Percentiles rank a stretch among this genome's conserved stretches.
Conservation (phyloP, 1,140 invertebrate species). For the Philaenus spumarius region DNA sequence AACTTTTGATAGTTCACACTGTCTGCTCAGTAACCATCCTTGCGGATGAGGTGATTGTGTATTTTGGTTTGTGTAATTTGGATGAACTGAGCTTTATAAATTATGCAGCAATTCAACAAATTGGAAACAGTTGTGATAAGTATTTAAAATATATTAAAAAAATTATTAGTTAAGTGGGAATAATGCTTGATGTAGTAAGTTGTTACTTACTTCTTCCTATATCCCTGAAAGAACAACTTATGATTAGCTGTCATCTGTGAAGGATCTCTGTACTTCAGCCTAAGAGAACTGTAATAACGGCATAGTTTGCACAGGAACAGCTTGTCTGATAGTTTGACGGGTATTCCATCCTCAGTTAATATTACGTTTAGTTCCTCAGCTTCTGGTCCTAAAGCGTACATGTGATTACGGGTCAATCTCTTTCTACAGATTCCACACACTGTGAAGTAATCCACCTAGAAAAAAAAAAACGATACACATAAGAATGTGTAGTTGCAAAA, state of each 20-base stretch:
- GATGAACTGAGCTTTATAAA: too few relatives aligned
- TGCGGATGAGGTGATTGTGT: too few relatives aligned
- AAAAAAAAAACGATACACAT: too few relatives aligned
- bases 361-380: conserved; percentile 58
- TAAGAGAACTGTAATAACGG: conserved; percentile 62
- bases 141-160: too few relatives aligned
- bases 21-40: too few relatives aligned
- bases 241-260: conserved; percentile 46
- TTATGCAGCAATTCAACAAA: too few relatives aligned
- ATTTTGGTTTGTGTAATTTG: too few relatives aligned
- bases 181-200: too few relatives aligned
- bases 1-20: too few relatives aligned
- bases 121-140: too few relatives aligned
- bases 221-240: conserved; percentile 53
- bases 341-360: conserved; percentile 55
- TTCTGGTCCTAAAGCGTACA: conserved; percentile 44
- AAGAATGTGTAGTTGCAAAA: too few relatives aligned
- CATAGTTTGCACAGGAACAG: conserved; percentile 72
- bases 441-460: conserved; percentile 54
- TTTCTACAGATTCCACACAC: conserved; percentile 68
- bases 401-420: conserved; percentile 55
- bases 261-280: conserved; percentile 49
- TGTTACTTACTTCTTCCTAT: conserved; percentile 57
- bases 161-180: too few relatives aligned
- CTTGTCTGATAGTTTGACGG: conserved; percentile 50